Conservation (phyloP, 2,113 vertebrate species). For the Jacana jacana region DNA sequence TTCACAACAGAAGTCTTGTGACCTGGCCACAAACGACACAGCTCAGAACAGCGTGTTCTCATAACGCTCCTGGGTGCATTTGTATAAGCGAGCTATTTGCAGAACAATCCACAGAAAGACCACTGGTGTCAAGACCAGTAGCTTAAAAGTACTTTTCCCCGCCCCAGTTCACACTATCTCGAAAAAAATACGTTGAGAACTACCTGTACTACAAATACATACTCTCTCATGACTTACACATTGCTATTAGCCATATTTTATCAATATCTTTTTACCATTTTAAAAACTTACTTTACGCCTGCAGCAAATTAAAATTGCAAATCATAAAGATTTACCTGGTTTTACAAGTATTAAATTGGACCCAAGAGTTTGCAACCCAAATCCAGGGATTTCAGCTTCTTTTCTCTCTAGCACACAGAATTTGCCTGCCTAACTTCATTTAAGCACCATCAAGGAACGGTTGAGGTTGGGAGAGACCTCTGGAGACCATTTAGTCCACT, state of each 20-base stretch:
- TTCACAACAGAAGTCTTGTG: conserved; percentile 95
- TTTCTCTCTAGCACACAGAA: neutral
- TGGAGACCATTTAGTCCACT: neutral
- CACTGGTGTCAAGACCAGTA: neutral
- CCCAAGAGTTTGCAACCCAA: neutral
- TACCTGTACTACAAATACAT: neutral
- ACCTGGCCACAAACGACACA: conserved; percentile 76
- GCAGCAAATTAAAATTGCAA: neutral
- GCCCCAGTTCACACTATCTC: neutral
- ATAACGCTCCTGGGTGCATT: neutral
- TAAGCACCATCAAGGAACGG: neutral
- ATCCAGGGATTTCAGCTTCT: neutral
- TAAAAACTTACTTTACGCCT: neutral
- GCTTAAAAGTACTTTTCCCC: neutral
- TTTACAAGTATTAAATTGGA: neutral
- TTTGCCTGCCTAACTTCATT: neutral
- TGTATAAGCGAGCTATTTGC: neutral
- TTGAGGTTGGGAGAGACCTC: neutral
- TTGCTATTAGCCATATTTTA: neutral
- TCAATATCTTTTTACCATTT: neutral
- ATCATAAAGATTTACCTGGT: neutral
- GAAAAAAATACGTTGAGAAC: neutral
- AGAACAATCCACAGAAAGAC: neutral
- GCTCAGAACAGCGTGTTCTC: conserved; percentile 4
- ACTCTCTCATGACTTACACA: neutral